Evolutionary conservation across 2,797 vertebrate species (phyloP).

Genomic region (Chiloscyllium punctatum): DNA sequence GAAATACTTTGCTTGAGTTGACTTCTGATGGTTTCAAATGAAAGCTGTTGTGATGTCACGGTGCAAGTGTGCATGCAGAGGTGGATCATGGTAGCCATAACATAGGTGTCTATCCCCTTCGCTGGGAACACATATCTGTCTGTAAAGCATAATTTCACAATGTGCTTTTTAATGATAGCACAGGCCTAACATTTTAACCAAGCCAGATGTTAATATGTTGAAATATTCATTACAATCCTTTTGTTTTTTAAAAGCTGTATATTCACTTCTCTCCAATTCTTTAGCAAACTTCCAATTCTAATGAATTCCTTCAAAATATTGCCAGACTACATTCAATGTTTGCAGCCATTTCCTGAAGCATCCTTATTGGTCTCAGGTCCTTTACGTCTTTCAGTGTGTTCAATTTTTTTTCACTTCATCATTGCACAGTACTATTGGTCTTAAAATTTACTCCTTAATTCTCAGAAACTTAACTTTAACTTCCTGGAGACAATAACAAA

Average conservation of each 20-base stretch:
- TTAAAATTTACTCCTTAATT: neutral
- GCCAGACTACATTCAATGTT: neutral
- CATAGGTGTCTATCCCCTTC: too few species aligned
- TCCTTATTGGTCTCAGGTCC: neutral
- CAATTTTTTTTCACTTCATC: neutral
- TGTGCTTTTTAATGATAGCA: neutral
- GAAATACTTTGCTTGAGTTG: too few species aligned
- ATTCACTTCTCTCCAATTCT: neutral
- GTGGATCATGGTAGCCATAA: too few species aligned
- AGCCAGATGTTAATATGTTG: neutral
- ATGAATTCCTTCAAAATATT: neutral
- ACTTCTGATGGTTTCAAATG: too few species aligned
- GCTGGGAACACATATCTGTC: too few species aligned
- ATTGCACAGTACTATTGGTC: neutral
- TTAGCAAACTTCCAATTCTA: neutral
- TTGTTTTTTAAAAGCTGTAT: too few species aligned
- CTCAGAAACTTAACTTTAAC: neutral
- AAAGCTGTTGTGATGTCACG: too few species aligned
- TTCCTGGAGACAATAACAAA: neutral
- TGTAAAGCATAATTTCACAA: too few species aligned
- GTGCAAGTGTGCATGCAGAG: too few species aligned
- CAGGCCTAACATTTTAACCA: neutral
- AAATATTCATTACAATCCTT: neutral
- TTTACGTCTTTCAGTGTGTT: neutral
- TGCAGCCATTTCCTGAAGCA: neutral